Evolutionary conservation across 1,140 invertebrate genomes (phyloP), one percentile per base, ranked within the genome.

Genomic region (Matsumurasca onukii): DNA sequence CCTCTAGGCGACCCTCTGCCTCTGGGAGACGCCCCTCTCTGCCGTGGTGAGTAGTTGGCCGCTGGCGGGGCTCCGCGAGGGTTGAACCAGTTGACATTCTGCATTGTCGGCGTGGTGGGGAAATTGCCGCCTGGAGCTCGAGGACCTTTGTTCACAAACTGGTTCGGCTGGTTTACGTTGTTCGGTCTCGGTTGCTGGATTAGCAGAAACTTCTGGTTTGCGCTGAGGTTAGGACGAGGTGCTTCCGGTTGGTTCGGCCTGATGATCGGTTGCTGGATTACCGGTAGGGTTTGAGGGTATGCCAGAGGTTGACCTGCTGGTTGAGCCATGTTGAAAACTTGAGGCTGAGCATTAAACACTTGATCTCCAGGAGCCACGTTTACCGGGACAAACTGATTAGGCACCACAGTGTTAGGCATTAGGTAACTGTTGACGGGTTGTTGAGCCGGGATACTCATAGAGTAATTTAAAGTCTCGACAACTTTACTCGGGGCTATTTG

Each of bases 81-180:
- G 1, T 39, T 39, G 39, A 45, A 65, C 62, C 62, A 65, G 39
- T 65, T 65, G 1, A 65, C 62, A 24, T n/a, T 24, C 39, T 65
- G 62, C 62, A 65, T 65, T 9, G 31, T 65, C 15, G 62, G 62
- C 1, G 62, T 45, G 5, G 62, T 45, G 13, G 62, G 34, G 27
- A 65, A 65, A 65, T 48, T 65, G 48, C 48, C 48, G 24, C 55
- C 55, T 12, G 20, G 31, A 2, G 31, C 24, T 24, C 31, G 2
- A 25, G 39, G 31, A 2, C 62, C 62, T 34, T 63, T 63, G 22
- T 63, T 63, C 5, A 34, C 5, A 63, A 63, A 63, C n/a, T 39
- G 30, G 55, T 59, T 59, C 2, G 55, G 24, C 25, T 25, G 55
- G n/a, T 59, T 59, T 13, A 24, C 5, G 25, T 59, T 59, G 25